phyloP scores from a whole-genome alignment of 1,140 invertebrate genomes.

The Phocides pigmalion region DNA sequence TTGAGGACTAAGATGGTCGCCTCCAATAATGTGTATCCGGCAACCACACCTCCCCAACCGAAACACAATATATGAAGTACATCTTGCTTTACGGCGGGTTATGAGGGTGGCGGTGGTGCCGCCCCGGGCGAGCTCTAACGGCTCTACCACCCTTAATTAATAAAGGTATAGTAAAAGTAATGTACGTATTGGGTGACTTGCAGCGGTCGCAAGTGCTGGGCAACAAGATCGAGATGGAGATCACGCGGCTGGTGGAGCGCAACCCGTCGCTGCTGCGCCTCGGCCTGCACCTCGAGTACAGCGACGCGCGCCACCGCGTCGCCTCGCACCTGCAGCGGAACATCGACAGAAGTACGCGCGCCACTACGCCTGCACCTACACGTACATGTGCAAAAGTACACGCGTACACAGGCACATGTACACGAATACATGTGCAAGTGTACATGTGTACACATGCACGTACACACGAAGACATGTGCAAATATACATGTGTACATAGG shows the following conservation, averaged over 20 bases:
- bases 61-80: no score
- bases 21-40: no score
- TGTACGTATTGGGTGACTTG: no score
- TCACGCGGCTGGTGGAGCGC: conserved; percentile 95
- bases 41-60: no score
- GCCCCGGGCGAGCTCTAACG: no score
- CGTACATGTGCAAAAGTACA: background rate
- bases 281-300: conserved; percentile 97
- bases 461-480: background rate
- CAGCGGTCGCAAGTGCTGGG: conserved; percentile 97
- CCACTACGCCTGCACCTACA: background rate
- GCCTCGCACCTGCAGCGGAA: conserved; percentile 97
- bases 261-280: conserved; percentile 96
- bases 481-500: background rate
- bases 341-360: conserved; percentile 93
- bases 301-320: conserved; percentile 96
- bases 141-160: no score
- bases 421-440: background rate
- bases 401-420: background rate
- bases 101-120: no score
- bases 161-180: background rate
- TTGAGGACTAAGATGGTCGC: no score
- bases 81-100: no score
- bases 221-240: conserved; percentile 99
- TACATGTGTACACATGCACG: background rate